These are phyloP conservation scores for Nomada flava DNA, from an alignment of 2,888 invertebrate genomes.

Conservation along the genomic window DNA sequence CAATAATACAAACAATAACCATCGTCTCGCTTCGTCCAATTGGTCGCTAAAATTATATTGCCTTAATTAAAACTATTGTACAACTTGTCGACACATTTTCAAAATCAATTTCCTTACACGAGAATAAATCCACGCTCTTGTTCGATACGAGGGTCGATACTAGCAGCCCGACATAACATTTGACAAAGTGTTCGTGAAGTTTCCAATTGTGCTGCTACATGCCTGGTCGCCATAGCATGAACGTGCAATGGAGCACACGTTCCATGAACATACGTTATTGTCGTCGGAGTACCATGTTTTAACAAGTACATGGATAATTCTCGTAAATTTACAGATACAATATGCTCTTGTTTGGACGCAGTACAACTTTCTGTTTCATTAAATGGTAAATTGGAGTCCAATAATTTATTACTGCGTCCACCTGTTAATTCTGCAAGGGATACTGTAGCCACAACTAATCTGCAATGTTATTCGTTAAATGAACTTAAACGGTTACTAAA, in stretches of 20 bases:
- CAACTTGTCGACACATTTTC: constrained; percentile 11
- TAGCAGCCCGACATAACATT: constrained; percentile 89
- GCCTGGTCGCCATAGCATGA: constrained; percentile 92
- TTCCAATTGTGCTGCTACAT: constrained; percentile 93
- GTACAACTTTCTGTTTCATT: constrained; percentile 93
- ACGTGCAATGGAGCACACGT: constrained; percentile 89
- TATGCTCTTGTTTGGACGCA: constrained; percentile 94
- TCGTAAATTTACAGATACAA: constrained; percentile 94
- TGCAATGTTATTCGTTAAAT: constrained; percentile 40
- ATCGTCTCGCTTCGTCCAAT: constrained; percentile 89
- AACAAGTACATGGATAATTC: constrained; percentile 93
- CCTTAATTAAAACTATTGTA: not conserved
- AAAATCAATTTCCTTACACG: constrained; percentile 86
- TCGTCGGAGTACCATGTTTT: constrained; percentile 86
- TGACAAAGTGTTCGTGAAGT: constrained; percentile 91
- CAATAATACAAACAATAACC: constrained; percentile 90
- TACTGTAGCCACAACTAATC: constrained; percentile 72
- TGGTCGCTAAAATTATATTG: constrained; percentile 87
- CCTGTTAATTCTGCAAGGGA: constrained; percentile 80
- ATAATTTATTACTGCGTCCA: constrained; percentile 78
- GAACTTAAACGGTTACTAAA: not conserved
- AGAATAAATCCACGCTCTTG: constrained; percentile 91
- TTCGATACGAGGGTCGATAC: constrained; percentile 88
- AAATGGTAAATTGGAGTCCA: constrained; percentile 88
- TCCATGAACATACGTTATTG: constrained; percentile 71